Conservation (phyloP, 1,140 invertebrate species). For the Caenorhabditis latens region DNA sequence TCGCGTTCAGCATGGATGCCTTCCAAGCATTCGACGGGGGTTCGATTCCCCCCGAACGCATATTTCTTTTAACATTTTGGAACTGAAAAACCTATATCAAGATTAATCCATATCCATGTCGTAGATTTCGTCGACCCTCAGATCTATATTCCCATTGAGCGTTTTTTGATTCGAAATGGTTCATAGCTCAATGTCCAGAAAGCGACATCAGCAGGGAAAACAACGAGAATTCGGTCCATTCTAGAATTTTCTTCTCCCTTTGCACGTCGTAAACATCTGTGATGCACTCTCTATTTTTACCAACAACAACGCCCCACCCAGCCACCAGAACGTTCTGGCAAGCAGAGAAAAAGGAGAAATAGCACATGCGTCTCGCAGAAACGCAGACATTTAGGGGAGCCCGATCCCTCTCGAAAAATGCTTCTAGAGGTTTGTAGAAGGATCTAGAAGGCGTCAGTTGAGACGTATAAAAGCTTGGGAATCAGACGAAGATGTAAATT, state of each 20-base stretch:
- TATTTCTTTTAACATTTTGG: neutral
- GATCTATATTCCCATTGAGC: neutral
- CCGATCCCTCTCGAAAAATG: neutral
- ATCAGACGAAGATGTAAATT: neutral
- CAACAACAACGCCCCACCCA: neutral
- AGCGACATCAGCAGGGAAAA: neutral
- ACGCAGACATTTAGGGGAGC: neutral
- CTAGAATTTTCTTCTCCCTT: neutral
- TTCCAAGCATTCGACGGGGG: slow-evolving; percentile 64
- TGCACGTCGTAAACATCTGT: too few species aligned
- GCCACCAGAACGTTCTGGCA: slow-evolving; percentile 15
- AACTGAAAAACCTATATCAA: too few species aligned
- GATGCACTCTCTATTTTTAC: neutral
- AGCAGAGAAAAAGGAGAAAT: neutral
- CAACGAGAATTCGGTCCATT: neutral
- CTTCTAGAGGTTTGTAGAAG: slow-evolving; percentile 6
- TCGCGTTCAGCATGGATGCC: slow-evolving; percentile 62
- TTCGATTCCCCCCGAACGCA: slow-evolving; percentile 50
- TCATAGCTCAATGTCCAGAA: neutral
- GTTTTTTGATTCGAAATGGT: neutral
- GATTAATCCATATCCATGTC: too few species aligned
- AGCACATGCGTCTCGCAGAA: neutral
- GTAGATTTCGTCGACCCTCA: too few species aligned
- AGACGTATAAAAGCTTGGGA: neutral
- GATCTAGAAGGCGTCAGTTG: slow-evolving; percentile 8